Evolutionary conservation across 2,113 vertebrate species (phyloP), one percentile per base, ranked within the genome.

Genomic region (Vulpes vulpes): DNA sequence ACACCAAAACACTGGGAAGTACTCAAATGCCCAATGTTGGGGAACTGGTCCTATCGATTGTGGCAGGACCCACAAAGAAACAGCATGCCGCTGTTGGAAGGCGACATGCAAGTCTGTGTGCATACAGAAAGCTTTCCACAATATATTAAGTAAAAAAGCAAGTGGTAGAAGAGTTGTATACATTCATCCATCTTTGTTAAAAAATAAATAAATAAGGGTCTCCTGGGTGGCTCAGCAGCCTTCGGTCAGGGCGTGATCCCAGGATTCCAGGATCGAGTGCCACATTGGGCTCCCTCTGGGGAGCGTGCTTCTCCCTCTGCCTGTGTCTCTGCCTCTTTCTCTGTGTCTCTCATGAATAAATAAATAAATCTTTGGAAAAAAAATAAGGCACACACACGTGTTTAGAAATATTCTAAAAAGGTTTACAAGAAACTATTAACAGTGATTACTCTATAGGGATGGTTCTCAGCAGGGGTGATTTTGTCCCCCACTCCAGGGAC

Each of bases 381-480:
- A 43, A 38, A 60, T 71, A 65, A 85, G 32, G n/a, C 19, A 79
- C 5, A 55, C 27, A 2, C 51, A 62, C 15, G 11, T 81, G n/a
- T 43, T 78, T 84, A n/a, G 12, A 89, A 80, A 74, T 80, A 67
- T 2, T n/a, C 64, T 43, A 22, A 62, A 78, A 79, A 51, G 16
- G 51, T 23, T 80, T 49, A 71, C 35, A 80, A 89, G 78, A 73
- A 89, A 59, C 22, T 92, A 22, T 69, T 92, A 81, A 20, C 9
- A 27, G 3, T 23, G 60, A 64, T 35, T 9, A 20, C 32, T 79
- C n/a, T 35, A 43, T 19, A 69, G 59, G 1, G 38, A n/a, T 3
- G 14, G 49, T 81, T 38, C 30, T 91, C 32, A 1, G 38, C 65
- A 59, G 22, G 8, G 30, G 11, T 30, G 5, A 76, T 91, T 49